Percentiles rank a stretch among this genome's conserved stretches.
These are phyloP conservation scores for Nothoprocta perdicaria DNA, from an alignment of 2,113 vertebrate species.

Conservation along the genomic window DNA sequence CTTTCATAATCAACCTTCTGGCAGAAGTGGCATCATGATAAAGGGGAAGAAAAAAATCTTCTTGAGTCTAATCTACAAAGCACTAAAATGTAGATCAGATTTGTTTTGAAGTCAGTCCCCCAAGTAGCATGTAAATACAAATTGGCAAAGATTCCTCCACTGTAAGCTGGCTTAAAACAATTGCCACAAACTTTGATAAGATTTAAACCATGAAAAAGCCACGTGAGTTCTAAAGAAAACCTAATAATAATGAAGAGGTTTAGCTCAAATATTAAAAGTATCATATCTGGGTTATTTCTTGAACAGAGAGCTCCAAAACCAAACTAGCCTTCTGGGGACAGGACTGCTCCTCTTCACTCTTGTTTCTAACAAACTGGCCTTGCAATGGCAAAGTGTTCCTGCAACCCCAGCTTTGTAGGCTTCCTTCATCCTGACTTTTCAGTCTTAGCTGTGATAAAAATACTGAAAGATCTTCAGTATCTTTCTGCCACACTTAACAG, in stretches of 20 bases:
- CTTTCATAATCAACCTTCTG: not conserved
- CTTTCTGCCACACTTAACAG: not conserved
- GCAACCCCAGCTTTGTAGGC: not conserved
- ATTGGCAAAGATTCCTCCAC: not conserved
- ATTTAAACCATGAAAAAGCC: not conserved
- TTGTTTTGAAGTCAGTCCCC: not conserved
- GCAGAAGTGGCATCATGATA: not conserved
- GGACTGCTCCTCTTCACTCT: not conserved
- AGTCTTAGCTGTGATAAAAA: not conserved
- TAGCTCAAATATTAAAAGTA: not conserved
- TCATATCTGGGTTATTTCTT: not conserved
- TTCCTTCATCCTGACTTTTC: not conserved
- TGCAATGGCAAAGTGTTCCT: not conserved
- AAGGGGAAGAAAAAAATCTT: accelerated
- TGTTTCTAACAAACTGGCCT: not conserved
- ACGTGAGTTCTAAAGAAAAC: not conserved
- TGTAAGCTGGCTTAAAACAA: not conserved
- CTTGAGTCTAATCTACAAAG: not conserved
- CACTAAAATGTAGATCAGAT: not conserved
- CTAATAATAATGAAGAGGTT: not conserved
- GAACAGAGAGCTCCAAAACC: not conserved
- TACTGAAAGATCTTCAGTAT: not conserved
- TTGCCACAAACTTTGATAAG: not conserved
- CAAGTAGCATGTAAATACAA: not conserved
- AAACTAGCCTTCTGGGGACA: not conserved